A percentile compares a stretch with the other conserved stretches of the same genome.
Evolutionary conservation across 1,140 invertebrate genomes (phyloP).

Genomic region (Chrysomallon squamiferum): DNA sequence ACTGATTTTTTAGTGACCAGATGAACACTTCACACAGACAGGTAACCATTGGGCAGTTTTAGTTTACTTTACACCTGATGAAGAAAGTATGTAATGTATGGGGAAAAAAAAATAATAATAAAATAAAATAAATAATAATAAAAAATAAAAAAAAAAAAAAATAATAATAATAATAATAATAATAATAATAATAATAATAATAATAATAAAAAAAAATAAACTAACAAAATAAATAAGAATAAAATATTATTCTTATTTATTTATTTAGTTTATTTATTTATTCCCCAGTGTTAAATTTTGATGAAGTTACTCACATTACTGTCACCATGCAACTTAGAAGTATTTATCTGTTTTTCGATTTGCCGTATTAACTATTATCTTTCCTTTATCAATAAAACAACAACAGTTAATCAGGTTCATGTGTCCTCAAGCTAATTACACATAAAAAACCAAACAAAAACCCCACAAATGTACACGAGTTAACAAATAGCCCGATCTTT

Average conservation of each 20-base stretch:
- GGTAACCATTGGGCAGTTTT: conserved; percentile 49
- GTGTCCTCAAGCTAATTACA: too few relatives aligned
- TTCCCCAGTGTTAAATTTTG: too few relatives aligned
- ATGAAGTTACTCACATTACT: too few relatives aligned
- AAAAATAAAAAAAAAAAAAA: not conserved
- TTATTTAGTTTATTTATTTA: too few relatives aligned
- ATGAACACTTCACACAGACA: conserved; percentile 47
- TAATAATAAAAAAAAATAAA: not conserved
- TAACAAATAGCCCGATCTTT: too few relatives aligned
- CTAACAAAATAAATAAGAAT: not conserved
- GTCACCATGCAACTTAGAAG: too few relatives aligned
- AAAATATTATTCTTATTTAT: not conserved
- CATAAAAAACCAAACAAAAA: too few relatives aligned
- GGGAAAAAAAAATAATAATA: not conserved
- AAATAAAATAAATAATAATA: not conserved
- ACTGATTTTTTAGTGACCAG: conserved; percentile 50
- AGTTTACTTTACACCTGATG: too few relatives aligned
- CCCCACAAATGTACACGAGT: too few relatives aligned
- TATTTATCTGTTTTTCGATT: too few relatives aligned
- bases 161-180: not conserved
- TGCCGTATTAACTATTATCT: not conserved
- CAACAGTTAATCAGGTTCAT: too few relatives aligned
- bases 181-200: not conserved
- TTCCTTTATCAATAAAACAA: not conserved
- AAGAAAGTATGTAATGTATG: not conserved